Percentiles rank a stretch among this genome's conserved stretches.
These are phyloP conservation scores for Drosophila incognita DNA, from an alignment of 2,888 invertebrate species.

Conservation along the genomic window DNA sequence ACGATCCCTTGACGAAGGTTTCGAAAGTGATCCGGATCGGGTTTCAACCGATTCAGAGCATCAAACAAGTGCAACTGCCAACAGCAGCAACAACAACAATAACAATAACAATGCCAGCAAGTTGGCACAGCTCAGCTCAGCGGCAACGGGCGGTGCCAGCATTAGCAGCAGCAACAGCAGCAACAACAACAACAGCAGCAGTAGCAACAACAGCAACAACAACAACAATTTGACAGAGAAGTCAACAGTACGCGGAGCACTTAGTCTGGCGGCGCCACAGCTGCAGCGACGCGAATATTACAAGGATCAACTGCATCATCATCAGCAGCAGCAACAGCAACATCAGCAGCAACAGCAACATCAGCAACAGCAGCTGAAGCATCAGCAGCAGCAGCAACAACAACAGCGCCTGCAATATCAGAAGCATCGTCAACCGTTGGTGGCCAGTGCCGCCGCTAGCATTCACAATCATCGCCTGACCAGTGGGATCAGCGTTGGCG, in stretches of 20 bases:
- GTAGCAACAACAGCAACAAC: slow-evolving; percentile 43
- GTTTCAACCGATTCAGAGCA: slow-evolving; percentile 85
- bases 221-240: slow-evolving; percentile 33
- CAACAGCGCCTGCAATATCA: slow-evolving; percentile 82
- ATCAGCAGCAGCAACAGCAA: slow-evolving; percentile 52
- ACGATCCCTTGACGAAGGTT: slow-evolving; percentile 85
- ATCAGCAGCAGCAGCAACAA: slow-evolving; percentile 51
- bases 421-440: slow-evolving; percentile 83
- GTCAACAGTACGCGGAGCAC: slow-evolving; percentile 42
- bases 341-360: slow-evolving; percentile 53
- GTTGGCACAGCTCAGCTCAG: slow-evolving; percentile 83
- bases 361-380: slow-evolving; percentile 45
- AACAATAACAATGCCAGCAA: slow-evolving; percentile 80
- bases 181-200: slow-evolving; percentile 37
- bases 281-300: slow-evolving; percentile 82
- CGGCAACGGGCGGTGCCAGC: slow-evolving; percentile 82
- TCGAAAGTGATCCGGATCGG: slow-evolving; percentile 86
- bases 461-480: slow-evolving; percentile 82
- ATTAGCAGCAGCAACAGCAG: slow-evolving; percentile 51
- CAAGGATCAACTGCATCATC: slow-evolving; percentile 66
- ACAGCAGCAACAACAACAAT: slow-evolving; percentile 51
- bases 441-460: slow-evolving; percentile 77
- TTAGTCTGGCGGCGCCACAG: slow-evolving; percentile 78
- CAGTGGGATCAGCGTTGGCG: slow-evolving; percentile 48
- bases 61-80: slow-evolving; percentile 79